Evolutionary conservation across 2,888 invertebrate genomes (phyloP), one percentile per base, ranked within the genome.

Genomic region (Zygogramma bicolorata): DNA sequence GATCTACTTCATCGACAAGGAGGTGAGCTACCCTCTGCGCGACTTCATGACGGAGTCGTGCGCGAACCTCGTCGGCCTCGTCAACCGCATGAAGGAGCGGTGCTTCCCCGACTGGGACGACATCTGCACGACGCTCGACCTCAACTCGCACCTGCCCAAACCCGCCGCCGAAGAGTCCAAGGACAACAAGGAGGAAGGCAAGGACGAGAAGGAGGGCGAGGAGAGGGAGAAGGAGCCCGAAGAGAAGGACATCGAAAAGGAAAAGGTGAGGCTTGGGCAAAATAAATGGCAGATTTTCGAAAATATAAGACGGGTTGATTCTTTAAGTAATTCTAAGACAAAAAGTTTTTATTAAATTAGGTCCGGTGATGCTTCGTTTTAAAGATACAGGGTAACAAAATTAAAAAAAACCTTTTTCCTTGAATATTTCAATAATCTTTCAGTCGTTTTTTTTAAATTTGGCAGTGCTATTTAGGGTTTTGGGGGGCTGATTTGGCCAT

Each of bases 71-170:
- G 93, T 95, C 71, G 95, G 95, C 1, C 93, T 96, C 79, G 94
- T 97, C 79, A 94, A 96, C 79, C 93, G 97, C 86, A 93, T 98
- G 90, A 97, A 96, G 90, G 95, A 94, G 84, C 91, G 93, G 80
- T 96, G 95, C 85, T 97, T 94, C 91, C 91, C 93, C 70, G 97
- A 97, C 86, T 97, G 97, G 97, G 96, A 96, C 73, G 95, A 95
- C 83, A 94, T 97, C 82, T 95, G 95, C 89, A 91, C 92, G 83
- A 93, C 93, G 67, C 89, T 94, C 80, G 96, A 96, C 85, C 89
- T 95, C 83, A 95, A 95, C 88, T 93, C 96, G 70, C 95, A 95
- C 86, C 90, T 95, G 84, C 95, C 95, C 79, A 96, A 96, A 88
- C 93, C 94, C 79, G 91, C 91, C 83, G 90, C 92, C 81, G 90